Conservation (phyloP, 2,888 invertebrate species). For the Chydorus sphaericus region DNA sequence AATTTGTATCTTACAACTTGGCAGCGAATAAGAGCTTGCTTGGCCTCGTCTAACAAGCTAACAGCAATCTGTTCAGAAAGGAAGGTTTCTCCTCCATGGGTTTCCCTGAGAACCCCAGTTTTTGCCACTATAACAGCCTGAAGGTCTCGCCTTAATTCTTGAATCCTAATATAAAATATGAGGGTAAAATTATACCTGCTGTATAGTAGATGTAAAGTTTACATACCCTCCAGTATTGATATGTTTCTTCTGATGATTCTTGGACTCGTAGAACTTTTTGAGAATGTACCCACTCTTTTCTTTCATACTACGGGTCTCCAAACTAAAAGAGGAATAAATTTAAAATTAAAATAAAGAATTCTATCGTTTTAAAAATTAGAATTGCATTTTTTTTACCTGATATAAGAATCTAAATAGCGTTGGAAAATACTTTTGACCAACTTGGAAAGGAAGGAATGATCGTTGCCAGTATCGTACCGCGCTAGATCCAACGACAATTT, state of each 20-base stretch:
- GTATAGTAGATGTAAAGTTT: slow-evolving; percentile 7
- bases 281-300: slow-evolving; percentile 60
- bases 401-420: slow-evolving; percentile 48
- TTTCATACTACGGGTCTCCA: slow-evolving; percentile 62
- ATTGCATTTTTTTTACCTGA: slow-evolving; percentile 35
- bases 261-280: slow-evolving; percentile 75
- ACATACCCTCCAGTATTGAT: slow-evolving; percentile 68
- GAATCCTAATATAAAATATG: slow-evolving; percentile 43
- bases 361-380: background rate
- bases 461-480: slow-evolving; percentile 59
- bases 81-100: slow-evolving; percentile 93
- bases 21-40: slow-evolving; percentile 77
- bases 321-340: slow-evolving; percentile 26
- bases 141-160: slow-evolving; percentile 80
- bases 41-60: slow-evolving; percentile 74
- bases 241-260: slow-evolving; percentile 87
- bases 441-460: slow-evolving; percentile 60
- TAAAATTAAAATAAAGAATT: background rate
- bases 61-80: slow-evolving; percentile 88
- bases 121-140: slow-evolving; percentile 84
- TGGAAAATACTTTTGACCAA: slow-evolving; percentile 66
- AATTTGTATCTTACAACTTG: slow-evolving; percentile 42
- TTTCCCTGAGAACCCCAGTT: slow-evolving; percentile 86
- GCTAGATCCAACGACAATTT: slow-evolving; percentile 58
- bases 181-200: background rate